These are phyloP conservation scores for Tokudaia muenninki DNA, from an alignment of 2,797 vertebrate genomes.

Conservation along the genomic window DNA sequence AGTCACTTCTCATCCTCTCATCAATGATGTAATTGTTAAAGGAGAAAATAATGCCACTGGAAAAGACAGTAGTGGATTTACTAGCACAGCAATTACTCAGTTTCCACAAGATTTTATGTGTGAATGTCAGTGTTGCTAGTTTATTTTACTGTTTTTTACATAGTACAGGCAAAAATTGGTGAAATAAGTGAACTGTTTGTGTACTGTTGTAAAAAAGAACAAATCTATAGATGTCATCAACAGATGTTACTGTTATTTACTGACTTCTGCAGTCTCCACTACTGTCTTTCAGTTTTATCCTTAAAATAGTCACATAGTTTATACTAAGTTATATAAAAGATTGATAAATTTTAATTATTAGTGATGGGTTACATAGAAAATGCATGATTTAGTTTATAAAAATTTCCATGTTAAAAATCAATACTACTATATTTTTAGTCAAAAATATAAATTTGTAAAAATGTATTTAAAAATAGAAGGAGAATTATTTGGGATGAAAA, in stretches of 20 bases:
- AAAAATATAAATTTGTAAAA: not conserved
- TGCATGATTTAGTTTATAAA: not conserved
- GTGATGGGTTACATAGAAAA: too few species aligned
- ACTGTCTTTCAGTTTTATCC: not conserved
- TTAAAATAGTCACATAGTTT: not conserved
- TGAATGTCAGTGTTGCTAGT: not conserved
- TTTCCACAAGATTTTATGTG: constrained; percentile 65
- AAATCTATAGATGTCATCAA: constrained; percentile 32
- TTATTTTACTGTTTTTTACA: not conserved
- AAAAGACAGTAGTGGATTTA: constrained; percentile 61
- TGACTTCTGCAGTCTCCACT: not conserved
- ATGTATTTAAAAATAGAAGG: not conserved
- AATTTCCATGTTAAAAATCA: not conserved
- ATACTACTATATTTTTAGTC: not conserved
- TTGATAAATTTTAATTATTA: not conserved
- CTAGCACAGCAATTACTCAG: not conserved
- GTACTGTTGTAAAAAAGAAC: constrained; percentile 45
- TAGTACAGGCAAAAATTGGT: not conserved
- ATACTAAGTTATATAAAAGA: not conserved
- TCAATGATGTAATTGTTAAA: constrained; percentile 61
- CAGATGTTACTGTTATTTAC: constrained; percentile 24
- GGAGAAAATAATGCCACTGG: constrained; percentile 67
- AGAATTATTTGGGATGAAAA: not conserved
- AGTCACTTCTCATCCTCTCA: constrained; percentile 69
- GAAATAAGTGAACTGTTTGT: constrained; percentile 45